Evolutionary conservation across 2,113 vertebrate genomes (phyloP).

Genomic region (Bothrops jararaca): DNA sequence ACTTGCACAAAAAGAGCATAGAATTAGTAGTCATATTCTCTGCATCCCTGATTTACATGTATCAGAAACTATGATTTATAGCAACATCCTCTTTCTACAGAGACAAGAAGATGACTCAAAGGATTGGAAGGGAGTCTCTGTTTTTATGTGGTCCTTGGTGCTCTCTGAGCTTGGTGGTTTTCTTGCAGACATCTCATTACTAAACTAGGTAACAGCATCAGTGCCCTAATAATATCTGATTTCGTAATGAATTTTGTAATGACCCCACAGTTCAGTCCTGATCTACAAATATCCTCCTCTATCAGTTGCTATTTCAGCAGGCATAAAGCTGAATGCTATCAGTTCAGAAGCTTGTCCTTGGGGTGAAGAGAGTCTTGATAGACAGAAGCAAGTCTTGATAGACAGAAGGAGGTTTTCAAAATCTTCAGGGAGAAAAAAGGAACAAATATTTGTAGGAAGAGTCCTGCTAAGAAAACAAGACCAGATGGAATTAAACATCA

Average conservation of each 20-base stretch:
- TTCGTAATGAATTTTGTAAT: too few relatives aligned
- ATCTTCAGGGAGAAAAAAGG: not conserved
- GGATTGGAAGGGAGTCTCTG: not conserved
- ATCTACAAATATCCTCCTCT: too few relatives aligned
- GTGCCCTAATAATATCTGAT: too few relatives aligned
- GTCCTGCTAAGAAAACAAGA: conserved; percentile 9
- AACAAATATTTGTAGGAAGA: conserved; percentile 4
- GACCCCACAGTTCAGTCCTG: too few relatives aligned
- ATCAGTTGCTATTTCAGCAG: not conserved
- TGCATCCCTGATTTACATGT: not conserved
- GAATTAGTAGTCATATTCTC: not conserved
- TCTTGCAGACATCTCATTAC: too few relatives aligned
- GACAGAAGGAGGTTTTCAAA: not conserved
- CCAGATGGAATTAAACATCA: conserved; percentile 21
- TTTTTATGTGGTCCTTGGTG: too few relatives aligned
- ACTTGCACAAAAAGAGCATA: not conserved
- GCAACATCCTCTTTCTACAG: not conserved
- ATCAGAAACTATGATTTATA: too few relatives aligned
- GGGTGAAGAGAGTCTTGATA: not conserved
- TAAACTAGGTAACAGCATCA: too few relatives aligned
- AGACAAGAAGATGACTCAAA: too few relatives aligned
- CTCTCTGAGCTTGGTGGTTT: too few relatives aligned
- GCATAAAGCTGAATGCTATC: not conserved
- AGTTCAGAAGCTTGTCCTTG: not conserved
- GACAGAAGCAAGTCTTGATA: not conserved